Evolutionary conservation across 2,113 vertebrate species (phyloP).

Genomic region (Herpailurus yagouaroundi): DNA sequence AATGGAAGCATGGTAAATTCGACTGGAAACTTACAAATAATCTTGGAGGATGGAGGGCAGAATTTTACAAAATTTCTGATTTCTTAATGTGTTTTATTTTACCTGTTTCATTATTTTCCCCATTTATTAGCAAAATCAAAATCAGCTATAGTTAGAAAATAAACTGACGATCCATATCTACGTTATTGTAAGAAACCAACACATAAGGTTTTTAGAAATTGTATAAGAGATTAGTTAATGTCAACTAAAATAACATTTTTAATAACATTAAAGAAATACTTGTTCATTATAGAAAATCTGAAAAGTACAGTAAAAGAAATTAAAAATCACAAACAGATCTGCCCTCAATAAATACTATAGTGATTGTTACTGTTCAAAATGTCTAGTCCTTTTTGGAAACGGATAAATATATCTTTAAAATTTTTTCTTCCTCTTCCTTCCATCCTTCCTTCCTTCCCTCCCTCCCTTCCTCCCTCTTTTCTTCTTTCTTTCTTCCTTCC

Average conservation of each 20-base stretch:
- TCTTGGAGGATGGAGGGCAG: not conserved
- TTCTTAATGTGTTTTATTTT: not conserved
- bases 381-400: not conserved
- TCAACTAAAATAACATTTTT: not conserved
- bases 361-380: conserved; percentile 4
- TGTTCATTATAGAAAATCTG: conserved; percentile 26
- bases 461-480: not conserved
- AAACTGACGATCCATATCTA: not conserved
- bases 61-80: conserved; percentile 7
- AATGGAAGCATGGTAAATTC: not conserved
- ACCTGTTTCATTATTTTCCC: not conserved
- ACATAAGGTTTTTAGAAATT: not conserved
- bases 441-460: no score
- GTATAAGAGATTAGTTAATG: not conserved
- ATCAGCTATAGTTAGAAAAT: not conserved
- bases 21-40: not conserved
- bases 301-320: not conserved
- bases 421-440: not conserved
- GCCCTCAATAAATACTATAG: not conserved
- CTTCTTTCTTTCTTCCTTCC: not conserved
- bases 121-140: not conserved
- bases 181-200: not conserved
- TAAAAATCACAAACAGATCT: not conserved
- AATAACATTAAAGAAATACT: conserved; percentile 21
- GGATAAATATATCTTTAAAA: not conserved